Conservation (phyloP, 1,140 invertebrate species). For the Bombus sylvicola region DNA sequence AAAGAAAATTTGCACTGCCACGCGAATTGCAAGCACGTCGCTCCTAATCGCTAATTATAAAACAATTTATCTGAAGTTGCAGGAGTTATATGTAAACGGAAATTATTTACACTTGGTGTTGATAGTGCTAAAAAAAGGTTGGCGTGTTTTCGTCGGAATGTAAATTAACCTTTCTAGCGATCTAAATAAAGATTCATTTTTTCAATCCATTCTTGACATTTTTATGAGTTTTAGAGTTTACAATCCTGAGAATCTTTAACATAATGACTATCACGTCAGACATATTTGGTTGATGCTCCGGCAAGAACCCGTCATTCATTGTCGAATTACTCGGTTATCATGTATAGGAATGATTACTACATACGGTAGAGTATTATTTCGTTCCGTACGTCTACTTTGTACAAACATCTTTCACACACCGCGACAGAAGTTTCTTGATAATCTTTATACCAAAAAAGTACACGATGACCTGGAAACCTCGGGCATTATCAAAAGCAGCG, state of each 20-base stretch:
- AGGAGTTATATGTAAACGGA: neutral
- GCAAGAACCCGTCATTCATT: neutral
- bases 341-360: neutral
- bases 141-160: neutral
- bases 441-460: too few species aligned
- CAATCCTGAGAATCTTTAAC: neutral
- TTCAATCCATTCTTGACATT: neutral
- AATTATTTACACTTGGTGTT: too few species aligned
- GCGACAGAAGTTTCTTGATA: too few species aligned
- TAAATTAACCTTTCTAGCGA: neutral
- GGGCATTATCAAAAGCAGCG: too few species aligned
- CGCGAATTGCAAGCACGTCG: neutral
- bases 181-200: neutral
- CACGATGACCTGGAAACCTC: too few species aligned
- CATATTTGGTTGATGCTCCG: neutral
- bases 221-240: neutral
- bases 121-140: too few species aligned
- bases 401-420: neutral
- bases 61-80: neutral
- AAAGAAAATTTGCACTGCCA: conserved; percentile 4
- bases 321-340: neutral
- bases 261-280: neutral
- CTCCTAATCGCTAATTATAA: neutral
- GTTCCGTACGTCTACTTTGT: too few species aligned
- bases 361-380: too few species aligned